Evolutionary conservation across 2,113 vertebrate genomes (phyloP), one percentile per base, ranked within the genome.

Genomic region (Harpagus bidentatus): DNA sequence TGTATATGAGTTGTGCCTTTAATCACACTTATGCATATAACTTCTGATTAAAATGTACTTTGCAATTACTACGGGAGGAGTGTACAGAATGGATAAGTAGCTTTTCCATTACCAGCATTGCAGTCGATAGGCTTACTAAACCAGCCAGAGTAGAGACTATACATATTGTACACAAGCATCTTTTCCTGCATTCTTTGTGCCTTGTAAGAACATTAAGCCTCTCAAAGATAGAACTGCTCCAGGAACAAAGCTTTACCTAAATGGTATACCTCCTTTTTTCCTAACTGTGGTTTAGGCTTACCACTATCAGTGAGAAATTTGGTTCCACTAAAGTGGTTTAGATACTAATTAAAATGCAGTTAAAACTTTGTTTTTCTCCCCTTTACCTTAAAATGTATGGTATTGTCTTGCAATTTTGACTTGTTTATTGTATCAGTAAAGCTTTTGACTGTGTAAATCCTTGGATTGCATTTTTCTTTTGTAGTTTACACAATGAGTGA

Each of bases 401-500:
- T n/a, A 47, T 80, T 91, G 32, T 86, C 45, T 78, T 91, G 56
- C 76, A 55, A 40, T 83, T 82, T 95, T 90, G 22, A 17, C 66
- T 82, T 63, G 13, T 90, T 84, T 86, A 11, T 83, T 96, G 28
- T 58, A 29, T 43, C 43, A 62, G 3, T 88, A 79, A 91, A 66
- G 25, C 29, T 76, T 76, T 61, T 85, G 47, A 78, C 65, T 79
- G 36, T 81, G 29, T 93, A 91, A 91, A 63, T 40, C 34, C 29
- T 52, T 45, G 3, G 89, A 62, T 16, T 72, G 13, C 32, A 20
- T 70, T 94, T 94, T 72, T 86, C 79, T 95, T 92, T 93, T 69
- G 28, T 81, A 97, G 97, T 50, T 70, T 79, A 55, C 94, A 94
- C 84, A 87, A 98, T 98, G 98, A 96, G 28, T 82, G 96, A 97